phyloP scores from a whole-genome alignment of 2,113 vertebrate genomes.

The Gavia stellata region DNA sequence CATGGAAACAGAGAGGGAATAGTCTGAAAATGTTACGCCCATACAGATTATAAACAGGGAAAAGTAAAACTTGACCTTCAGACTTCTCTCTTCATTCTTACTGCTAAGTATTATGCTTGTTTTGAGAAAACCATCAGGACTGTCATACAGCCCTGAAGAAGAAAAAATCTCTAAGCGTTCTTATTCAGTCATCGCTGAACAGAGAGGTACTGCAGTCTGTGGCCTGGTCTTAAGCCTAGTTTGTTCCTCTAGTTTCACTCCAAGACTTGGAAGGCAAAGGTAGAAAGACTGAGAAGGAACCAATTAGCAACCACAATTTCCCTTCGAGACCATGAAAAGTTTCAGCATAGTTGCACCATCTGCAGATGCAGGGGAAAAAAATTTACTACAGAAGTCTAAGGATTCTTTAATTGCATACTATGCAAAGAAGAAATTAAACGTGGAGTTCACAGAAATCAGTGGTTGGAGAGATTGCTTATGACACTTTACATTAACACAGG shows the following conservation, averaged over 20 bases:
- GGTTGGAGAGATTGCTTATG: slow-evolving; percentile 62
- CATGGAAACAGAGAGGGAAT: background rate
- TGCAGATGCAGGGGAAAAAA: background rate
- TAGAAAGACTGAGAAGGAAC: background rate
- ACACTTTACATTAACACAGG: slow-evolving; percentile 64
- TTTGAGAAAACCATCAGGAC: background rate
- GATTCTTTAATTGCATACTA: slow-evolving; percentile 56
- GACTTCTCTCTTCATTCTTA: background rate
- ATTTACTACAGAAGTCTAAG: slow-evolving; percentile 11
- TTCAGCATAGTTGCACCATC: background rate
- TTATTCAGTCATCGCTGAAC: background rate
- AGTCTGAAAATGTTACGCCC: background rate
- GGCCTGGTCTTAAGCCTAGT: background rate
- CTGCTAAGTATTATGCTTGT: background rate
- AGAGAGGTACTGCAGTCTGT: background rate
- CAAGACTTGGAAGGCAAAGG: background rate
- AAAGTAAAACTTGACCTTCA: background rate
- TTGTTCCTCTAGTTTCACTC: background rate
- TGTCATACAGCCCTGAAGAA: background rate
- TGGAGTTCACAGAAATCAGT: slow-evolving; percentile 63
- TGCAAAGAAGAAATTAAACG: slow-evolving; percentile 47
- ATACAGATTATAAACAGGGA: background rate
- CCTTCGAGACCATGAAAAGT: background rate
- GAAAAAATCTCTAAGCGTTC: background rate
- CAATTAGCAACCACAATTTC: background rate